Evolutionary conservation across 2,888 invertebrate species (phyloP).

Genomic region (Acholoe squamosa): DNA sequence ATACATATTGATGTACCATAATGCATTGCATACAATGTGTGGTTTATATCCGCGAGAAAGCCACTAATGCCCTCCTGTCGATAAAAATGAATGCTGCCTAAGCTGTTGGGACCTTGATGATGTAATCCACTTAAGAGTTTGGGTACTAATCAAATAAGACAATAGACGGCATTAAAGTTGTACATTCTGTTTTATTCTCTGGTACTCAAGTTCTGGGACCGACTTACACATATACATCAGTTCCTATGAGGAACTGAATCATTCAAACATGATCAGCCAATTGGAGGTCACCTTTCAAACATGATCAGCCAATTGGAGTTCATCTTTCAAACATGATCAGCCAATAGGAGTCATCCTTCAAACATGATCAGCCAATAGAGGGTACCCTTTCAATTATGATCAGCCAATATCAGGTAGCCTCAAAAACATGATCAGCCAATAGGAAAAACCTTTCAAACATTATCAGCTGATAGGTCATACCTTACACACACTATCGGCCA

Average conservation of each 20-base stretch:
- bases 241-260: neutral
- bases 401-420: neutral
- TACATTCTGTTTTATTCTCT: slow-evolving; percentile 27
- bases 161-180: neutral
- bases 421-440: neutral
- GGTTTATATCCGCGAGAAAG: too few species aligned
- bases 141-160: too few species aligned
- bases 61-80: too few species aligned
- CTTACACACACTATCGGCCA: neutral
- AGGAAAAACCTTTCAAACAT: neutral
- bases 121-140: neutral
- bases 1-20: too few species aligned
- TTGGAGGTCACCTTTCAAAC: neutral
- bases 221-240: neutral
- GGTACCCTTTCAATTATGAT: neutral
- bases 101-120: too few species aligned
- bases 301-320: too few species aligned
- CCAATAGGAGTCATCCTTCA: too few species aligned
- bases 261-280: neutral
- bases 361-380: neutral
- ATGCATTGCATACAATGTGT: too few species aligned
- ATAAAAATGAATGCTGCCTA: too few species aligned
- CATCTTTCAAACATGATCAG: too few species aligned
- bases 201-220: neutral
- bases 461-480: neutral